A percentile compares a stretch with the other conserved stretches of the same genome.
These are phyloP conservation scores for Nothoprocta perdicaria DNA, from an alignment of 2,113 vertebrate species.

Conservation along the genomic window DNA sequence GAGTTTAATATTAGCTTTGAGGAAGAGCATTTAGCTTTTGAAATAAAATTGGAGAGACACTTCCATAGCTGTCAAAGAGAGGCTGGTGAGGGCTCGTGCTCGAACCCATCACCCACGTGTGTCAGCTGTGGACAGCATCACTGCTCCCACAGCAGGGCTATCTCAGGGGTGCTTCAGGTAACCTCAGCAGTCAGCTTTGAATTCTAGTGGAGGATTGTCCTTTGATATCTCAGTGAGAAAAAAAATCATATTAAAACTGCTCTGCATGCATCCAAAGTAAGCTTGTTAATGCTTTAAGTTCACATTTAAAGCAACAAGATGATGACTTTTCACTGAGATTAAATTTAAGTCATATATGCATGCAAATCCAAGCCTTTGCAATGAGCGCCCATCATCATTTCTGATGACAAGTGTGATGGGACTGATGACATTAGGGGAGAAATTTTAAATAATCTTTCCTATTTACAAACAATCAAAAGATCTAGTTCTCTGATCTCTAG, in stretches of 20 bases:
- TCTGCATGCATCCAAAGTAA: background rate
- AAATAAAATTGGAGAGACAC: background rate
- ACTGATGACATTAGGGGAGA: background rate
- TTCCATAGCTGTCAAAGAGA: background rate
- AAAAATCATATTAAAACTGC: background rate
- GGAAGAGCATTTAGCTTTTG: background rate
- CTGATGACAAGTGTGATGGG: background rate
- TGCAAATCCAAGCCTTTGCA: constrained; percentile 1
- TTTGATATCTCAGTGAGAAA: background rate
- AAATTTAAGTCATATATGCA: background rate
- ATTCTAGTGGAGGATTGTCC: background rate
- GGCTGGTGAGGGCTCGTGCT: background rate
- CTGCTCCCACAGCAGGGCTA: fast-evolving
- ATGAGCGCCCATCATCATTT: background rate
- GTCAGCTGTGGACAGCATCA: background rate
- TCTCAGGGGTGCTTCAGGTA: background rate
- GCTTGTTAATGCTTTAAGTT: background rate
- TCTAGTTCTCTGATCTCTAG: background rate
- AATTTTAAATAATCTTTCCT: background rate
- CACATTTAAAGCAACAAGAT: background rate
- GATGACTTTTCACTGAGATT: background rate
- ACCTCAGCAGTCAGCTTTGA: background rate
- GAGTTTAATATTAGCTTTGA: fast-evolving
- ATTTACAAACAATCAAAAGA: background rate
- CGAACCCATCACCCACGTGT: background rate